Evolutionary conservation across 2,113 vertebrate genomes (phyloP), one percentile per base, ranked within the genome.

Genomic region (Diglossa brunneiventris): DNA sequence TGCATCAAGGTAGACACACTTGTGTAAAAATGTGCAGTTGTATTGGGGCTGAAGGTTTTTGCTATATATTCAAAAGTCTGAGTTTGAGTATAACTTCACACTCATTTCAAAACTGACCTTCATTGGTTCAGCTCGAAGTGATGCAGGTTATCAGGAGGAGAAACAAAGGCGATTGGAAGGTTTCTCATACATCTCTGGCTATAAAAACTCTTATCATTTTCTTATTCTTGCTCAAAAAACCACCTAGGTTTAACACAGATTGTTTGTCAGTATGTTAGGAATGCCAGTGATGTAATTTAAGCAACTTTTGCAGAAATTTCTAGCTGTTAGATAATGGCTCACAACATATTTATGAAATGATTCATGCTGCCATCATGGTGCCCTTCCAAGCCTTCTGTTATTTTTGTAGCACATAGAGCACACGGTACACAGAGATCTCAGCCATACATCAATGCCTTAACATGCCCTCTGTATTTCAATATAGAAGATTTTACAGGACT

Each of bases 141-240:
- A 53, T 49, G 26, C 7, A 49, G 28, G 13, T 50, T 74, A 55
- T 44, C 50, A 55, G 17, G 5, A 50, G 17, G 7, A 52, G 27
- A 87, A 91, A 78, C 7, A 74, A 41, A 69, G 13, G 2, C 27
- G 56, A 39, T 55, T 33, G 33, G 30, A 66, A 63, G 31, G 18
- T 33, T 30, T 8, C 39, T 82, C 1, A 2, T 46, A 75, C 2
- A 50, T 7, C 14, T 7, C 22, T 2, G 1, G 37, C n/a, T 47
- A 66, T 14, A 77, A 83, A 77, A 62, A 6, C 10, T 41, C 13
- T 55, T 59, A 69, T 4, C 0, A 22, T 79, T 88, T 74, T 46
- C 63, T 16, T 52, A 9, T 33, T 82, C 12, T 53, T 77, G 8
- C 24, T 35, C 35, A 59, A 46, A 18, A 63, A 67, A 16, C 3